Evolutionary conservation across 2,113 vertebrate genomes (phyloP), one percentile per base, ranked within the genome.

Genomic region (Nothocercus julius): DNA sequence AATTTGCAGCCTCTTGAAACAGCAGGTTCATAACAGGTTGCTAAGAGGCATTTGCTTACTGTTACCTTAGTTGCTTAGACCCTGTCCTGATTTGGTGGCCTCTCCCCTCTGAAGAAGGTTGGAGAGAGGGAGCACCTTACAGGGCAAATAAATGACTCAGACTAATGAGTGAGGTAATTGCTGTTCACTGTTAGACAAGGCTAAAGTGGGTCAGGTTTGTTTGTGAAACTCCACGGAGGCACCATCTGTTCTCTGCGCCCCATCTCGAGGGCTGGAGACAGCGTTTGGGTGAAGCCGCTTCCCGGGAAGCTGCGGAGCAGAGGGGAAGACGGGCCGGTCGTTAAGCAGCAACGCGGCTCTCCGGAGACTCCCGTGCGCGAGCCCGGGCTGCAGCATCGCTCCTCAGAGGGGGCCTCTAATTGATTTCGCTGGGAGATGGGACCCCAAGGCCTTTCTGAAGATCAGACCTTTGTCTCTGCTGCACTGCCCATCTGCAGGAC

Each of bases 191-290:
- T 11, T 87, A 93, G 91, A 77, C 9, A 72, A 93, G 94, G 87
- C 87, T 93, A 89, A 95, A 97, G 85, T 95, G 95, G 95, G 93
- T 96, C 95, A 93, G 88, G 90, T 95, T 96, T 94, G 95, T 97
- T 93, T 95, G 95, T 87, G 92, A 92, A 96, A 95, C 92, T 95
- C 56, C 62, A 4, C 11, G 15, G 81, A 96, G 83, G 90, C 95
- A 89, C 93, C 83, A 30, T 75, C 85, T 96, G 96, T 54, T 96
- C 93, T 8, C 90, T 21, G 80, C 3, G 69, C 73, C 79, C 76
- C 1, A 0, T 85, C 90, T 59, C 19, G 2, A 72, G 80, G 58
- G 77, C 77, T 76, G 79, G 58, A 4, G 58, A 1, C 8, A 21
- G 84, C 38, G 9, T 42, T 81, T 8, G 91, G 93, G 94, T 87